Evolutionary conservation across 1,140 invertebrate genomes (phyloP).

Genomic region (Aphidius ervi): DNA sequence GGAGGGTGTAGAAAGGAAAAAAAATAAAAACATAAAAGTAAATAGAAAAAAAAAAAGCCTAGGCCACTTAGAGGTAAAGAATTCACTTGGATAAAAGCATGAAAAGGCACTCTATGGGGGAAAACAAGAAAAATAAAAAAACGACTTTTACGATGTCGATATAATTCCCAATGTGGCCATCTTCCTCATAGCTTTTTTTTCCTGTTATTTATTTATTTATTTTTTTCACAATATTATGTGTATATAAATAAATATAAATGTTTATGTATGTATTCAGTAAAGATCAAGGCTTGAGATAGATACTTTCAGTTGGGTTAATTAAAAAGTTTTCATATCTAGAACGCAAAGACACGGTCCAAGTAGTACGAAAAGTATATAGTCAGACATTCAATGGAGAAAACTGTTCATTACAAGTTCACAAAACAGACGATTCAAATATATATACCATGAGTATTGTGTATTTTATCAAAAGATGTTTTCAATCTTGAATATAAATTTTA

Average conservation of each 20-base stretch:
- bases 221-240: neutral
- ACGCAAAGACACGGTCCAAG: conserved; percentile 3
- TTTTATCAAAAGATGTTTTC: too few species aligned
- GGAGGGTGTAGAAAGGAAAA: too few species aligned
- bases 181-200: neutral
- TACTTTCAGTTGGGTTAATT: conserved; percentile 7
- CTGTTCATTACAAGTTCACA: too few species aligned
- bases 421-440: too few species aligned
- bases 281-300: neutral
- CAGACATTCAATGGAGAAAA: neutral
- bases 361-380: conserved; percentile 6
- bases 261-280: neutral
- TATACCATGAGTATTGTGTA: too few species aligned
- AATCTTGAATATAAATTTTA: too few species aligned
- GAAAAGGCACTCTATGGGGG: conserved; percentile 7
- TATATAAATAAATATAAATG: neutral
- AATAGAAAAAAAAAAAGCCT: too few species aligned
- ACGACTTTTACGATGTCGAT: conserved; percentile 8
- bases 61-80: neutral
- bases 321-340: conserved; percentile 4
- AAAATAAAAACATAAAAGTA: too few species aligned
- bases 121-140: neutral
- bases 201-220: neutral
- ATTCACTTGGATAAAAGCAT: conserved; percentile 12
- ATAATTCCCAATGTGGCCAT: conserved; percentile 15